Evolutionary conservation across 1,140 invertebrate genomes (phyloP).

Genomic region (Platyscapa corneri): DNA sequence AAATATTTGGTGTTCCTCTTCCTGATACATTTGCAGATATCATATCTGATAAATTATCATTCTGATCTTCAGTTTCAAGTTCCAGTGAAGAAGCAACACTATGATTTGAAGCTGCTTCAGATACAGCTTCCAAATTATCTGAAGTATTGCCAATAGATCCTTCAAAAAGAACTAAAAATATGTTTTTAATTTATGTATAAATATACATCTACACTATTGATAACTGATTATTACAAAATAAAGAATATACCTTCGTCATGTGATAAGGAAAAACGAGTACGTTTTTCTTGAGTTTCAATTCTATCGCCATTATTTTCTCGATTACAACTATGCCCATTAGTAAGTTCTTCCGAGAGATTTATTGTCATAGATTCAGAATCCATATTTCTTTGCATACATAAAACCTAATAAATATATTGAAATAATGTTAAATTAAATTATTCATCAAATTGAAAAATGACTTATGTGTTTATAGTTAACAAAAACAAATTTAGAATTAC

Average conservation of each 20-base stretch:
- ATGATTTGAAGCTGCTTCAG: constrained; percentile 95
- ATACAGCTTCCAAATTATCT: constrained; percentile 95
- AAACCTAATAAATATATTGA: constrained; percentile 62
- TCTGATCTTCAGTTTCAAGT: constrained; percentile 89
- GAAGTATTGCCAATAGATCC: constrained; percentile 90
- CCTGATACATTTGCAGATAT: constrained; percentile 93
- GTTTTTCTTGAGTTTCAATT: constrained; percentile 75
- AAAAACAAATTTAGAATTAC: neutral
- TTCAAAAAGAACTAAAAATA: constrained; percentile 68
- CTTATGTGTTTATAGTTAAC: neutral
- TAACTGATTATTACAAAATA: neutral
- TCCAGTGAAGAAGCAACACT: constrained; percentile 95
- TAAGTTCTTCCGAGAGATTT: constrained; percentile 65
- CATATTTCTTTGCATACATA: constrained; percentile 70
- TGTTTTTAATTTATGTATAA: neutral
- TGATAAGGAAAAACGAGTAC: constrained; percentile 87
- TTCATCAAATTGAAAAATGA: neutral
- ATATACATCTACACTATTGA: neutral
- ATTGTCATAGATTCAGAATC: constrained; percentile 62
- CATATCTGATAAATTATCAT: constrained; percentile 97
- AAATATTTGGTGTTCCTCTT: constrained; percentile 91
- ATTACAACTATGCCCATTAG: constrained; percentile 62
- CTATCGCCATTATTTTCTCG: constrained; percentile 65
- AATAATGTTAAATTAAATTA: constrained; percentile 1
- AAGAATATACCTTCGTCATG: constrained; percentile 85